Conservation (phyloP, 2,797 vertebrate genomes). For the Pseudochaenichthys georgianus region DNA sequence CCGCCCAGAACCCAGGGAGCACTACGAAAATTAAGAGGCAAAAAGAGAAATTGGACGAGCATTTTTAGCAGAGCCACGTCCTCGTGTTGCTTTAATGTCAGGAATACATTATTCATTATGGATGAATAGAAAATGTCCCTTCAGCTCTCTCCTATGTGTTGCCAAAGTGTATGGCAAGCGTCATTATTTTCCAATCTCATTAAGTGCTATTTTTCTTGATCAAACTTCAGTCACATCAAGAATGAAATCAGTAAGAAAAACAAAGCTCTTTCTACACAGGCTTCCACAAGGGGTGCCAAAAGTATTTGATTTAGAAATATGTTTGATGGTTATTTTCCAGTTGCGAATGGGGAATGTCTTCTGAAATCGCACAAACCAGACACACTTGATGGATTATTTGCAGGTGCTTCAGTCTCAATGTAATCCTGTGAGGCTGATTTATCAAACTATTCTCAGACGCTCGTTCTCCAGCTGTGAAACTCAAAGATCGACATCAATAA, state of each 20-base stretch:
- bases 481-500: conserved; percentile 35
- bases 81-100: conserved; percentile 46
- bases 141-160: conserved; percentile 59
- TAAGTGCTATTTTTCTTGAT: conserved; percentile 30
- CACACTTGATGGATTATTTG: conserved; percentile 49
- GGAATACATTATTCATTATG: conserved; percentile 67
- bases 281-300: background rate
- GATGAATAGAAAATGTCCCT: conserved; percentile 56
- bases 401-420: conserved; percentile 46
- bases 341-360: conserved; percentile 18
- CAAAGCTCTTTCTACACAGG: background rate
- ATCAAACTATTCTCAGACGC: conserved; percentile 45
- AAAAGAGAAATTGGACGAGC: background rate
- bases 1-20: conserved; percentile 3
- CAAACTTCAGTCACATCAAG: conserved; percentile 46
- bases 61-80: conserved; percentile 23
- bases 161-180: conserved; percentile 53
- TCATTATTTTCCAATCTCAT: conserved; percentile 46
- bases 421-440: conserved; percentile 36
- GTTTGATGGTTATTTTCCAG: conserved; percentile 26
- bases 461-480: conserved; percentile 51
- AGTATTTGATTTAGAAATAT: conserved; percentile 1
- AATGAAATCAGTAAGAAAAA: conserved; percentile 44
- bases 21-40: conserved; percentile 4
- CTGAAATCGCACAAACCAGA: conserved; percentile 30